Evolutionary conservation across 2,797 vertebrate species (phyloP).

Genomic region (Cynodonichthys magdalenae): DNA sequence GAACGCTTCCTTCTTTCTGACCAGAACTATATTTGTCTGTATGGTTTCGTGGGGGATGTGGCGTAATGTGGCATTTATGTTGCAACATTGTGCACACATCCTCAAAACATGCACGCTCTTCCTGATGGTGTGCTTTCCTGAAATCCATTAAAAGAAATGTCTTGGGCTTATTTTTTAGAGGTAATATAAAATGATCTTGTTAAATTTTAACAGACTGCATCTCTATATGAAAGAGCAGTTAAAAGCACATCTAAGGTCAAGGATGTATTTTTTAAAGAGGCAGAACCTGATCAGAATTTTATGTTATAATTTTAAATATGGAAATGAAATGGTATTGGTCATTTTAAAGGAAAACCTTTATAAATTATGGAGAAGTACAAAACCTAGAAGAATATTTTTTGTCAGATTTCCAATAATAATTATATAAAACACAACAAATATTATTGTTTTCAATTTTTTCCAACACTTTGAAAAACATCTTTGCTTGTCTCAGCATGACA

Average conservation of each 20-base stretch:
- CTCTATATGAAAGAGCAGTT: too few relatives aligned
- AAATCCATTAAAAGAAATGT: background rate
- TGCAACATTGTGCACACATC: constrained; percentile 51
- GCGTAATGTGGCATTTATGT: constrained; percentile 37
- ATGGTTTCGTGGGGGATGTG: constrained; percentile 39
- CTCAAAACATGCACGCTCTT: constrained; percentile 48
- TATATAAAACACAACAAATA: too few relatives aligned
- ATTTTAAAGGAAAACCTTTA: background rate
- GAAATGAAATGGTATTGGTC: background rate
- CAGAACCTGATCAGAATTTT: too few relatives aligned
- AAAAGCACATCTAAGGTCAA: too few relatives aligned
- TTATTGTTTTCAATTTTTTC: background rate
- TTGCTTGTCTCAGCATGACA: constrained; percentile 12
- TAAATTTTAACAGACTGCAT: background rate
- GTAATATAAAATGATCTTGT: background rate
- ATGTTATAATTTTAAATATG: too few relatives aligned
- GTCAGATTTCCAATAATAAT: too few relatives aligned
- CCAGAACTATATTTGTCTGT: constrained; percentile 33
- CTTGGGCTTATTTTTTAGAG: too few relatives aligned
- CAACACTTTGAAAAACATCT: background rate
- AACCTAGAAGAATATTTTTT: too few relatives aligned
- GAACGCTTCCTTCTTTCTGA: constrained; percentile 42
- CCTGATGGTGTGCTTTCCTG: constrained; percentile 19
- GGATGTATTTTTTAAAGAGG: too few relatives aligned
- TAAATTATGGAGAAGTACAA: too few relatives aligned